These are phyloP conservation scores for Schizopygopsis malacanthus DNA, from an alignment of 2,797 vertebrate species.

Conservation along the genomic window DNA sequence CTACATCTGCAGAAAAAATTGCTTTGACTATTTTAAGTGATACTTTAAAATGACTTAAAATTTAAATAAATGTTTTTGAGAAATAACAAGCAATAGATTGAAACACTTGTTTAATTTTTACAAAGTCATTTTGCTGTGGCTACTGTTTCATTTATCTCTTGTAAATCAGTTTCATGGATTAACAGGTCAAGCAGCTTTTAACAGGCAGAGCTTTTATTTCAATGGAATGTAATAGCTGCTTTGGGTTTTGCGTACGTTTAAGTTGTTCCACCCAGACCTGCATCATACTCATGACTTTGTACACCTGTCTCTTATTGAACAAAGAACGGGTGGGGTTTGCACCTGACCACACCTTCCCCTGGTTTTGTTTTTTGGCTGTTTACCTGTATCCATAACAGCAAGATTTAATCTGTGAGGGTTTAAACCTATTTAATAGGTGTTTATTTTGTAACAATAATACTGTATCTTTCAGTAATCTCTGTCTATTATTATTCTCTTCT, in stretches of 20 bases:
- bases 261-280: constrained; percentile 43
- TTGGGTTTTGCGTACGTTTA: neutral
- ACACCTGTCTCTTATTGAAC: constrained; percentile 44
- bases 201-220: constrained; percentile 5
- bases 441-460: neutral
- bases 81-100: neutral
- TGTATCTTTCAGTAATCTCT: neutral
- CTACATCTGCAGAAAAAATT: neutral
- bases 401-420: neutral
- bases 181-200: constrained; percentile 35
- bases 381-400: neutral
- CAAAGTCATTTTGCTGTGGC: no score
- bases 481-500: neutral
- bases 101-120: neutral
- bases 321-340: constrained; percentile 23
- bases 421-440: neutral
- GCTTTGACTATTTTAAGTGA: no score
- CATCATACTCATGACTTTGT: constrained; percentile 33
- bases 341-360: neutral
- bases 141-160: neutral
- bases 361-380: neutral
- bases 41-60: neutral
- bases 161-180: neutral
- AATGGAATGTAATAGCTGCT: neutral
- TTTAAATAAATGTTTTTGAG: neutral